Evolutionary conservation across 2,888 invertebrate genomes (phyloP).

Genomic region (Tachina lurida): DNA sequence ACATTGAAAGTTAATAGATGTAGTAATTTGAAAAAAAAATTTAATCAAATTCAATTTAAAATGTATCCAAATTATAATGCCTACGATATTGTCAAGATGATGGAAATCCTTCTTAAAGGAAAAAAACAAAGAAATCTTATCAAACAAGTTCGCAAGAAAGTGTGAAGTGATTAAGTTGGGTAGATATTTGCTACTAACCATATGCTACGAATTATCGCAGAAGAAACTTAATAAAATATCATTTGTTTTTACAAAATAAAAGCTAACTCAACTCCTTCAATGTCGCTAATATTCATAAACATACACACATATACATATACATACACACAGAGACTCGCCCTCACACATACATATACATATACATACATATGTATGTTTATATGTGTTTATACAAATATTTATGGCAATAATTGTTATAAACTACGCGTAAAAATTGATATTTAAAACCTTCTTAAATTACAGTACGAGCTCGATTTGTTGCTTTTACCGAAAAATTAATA

Average conservation of each 20-base stretch:
- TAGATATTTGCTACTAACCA: constrained; percentile 82
- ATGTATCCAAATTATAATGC: constrained; percentile 77
- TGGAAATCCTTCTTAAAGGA: constrained; percentile 13
- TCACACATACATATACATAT: too few relatives aligned
- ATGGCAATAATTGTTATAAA: constrained; percentile 39
- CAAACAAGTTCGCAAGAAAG: constrained; percentile 58
- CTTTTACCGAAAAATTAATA: too few relatives aligned
- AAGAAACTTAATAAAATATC: constrained; percentile 49
- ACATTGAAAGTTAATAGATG: constrained; percentile 16
- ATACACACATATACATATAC: too few relatives aligned
- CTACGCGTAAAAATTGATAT: constrained; percentile 10
- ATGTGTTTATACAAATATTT: background rate
- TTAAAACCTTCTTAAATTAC: background rate
- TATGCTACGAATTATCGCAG: constrained; percentile 82
- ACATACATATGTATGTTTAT: too few relatives aligned
- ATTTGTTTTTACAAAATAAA: constrained; percentile 66
- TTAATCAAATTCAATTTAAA: constrained; percentile 66
- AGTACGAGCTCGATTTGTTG: too few relatives aligned
- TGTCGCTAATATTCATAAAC: background rate
- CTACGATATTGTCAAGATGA: constrained; percentile 57
- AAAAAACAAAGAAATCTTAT: constrained; percentile 9
- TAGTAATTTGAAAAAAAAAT: constrained; percentile 10
- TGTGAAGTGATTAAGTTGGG: constrained; percentile 74
- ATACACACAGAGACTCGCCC: too few relatives aligned
- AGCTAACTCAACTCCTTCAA: constrained; percentile 44